Evolutionary conservation across 2,888 invertebrate species (phyloP).

Genomic region (Caenorhabditis sp.): DNA sequence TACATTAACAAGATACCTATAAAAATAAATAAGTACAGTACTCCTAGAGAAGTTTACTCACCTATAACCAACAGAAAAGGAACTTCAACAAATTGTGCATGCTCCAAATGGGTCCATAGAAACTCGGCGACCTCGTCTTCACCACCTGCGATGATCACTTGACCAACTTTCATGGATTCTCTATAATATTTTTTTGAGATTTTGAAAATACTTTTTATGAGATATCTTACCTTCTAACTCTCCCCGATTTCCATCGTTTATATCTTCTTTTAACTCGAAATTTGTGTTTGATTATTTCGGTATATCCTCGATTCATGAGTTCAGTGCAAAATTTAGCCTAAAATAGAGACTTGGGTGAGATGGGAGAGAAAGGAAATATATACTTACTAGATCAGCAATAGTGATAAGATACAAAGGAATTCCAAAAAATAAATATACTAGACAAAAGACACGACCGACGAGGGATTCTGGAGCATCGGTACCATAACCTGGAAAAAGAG

Average conservation of each 20-base stretch:
- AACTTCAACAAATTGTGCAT: conserved; percentile 68
- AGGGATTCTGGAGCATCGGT: conserved; percentile 62
- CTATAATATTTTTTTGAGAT: conserved; percentile 10
- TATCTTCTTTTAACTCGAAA: conserved; percentile 55
- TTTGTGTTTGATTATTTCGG: conserved; percentile 66
- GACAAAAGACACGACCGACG: conserved; percentile 63
- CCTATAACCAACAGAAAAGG: conserved; percentile 65
- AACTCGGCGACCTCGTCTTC: conserved; percentile 70
- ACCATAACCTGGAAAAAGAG: conserved; percentile 47
- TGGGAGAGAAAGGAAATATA: background rate
- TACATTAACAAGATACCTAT: conserved; percentile 42
- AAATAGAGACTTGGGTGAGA: background rate
- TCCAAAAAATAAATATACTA: conserved; percentile 65
- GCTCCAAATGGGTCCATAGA: conserved; percentile 69
- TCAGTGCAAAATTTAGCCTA: conserved; percentile 70
- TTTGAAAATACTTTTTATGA: no score
- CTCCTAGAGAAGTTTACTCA: no score
- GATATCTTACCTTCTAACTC: conserved; percentile 42
- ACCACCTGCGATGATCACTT: conserved; percentile 69
- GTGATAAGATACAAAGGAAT: conserved; percentile 69
- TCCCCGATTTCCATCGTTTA: conserved; percentile 56
- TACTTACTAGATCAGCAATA: conserved; percentile 60
- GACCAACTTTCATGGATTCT: conserved; percentile 50
- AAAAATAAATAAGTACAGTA: background rate
- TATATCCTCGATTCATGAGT: conserved; percentile 67